A percentile compares a stretch with the other conserved stretches of the same genome.
phyloP scores from a whole-genome alignment of 2,888 invertebrate species.

The Beris morrisii region DNA sequence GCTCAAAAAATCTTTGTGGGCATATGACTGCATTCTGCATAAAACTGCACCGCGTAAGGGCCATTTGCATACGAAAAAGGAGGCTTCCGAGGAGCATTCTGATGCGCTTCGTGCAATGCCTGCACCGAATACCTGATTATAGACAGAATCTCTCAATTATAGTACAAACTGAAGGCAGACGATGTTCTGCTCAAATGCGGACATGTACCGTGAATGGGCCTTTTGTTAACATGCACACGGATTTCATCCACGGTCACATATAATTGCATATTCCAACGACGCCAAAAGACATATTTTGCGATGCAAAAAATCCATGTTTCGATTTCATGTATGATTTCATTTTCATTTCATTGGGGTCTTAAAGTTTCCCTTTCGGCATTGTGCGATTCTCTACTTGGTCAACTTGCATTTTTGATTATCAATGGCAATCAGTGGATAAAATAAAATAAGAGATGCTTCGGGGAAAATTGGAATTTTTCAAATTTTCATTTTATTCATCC shows the following conservation, averaged over 20 bases:
- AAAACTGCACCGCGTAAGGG: constrained; percentile 11
- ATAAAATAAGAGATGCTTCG: no score
- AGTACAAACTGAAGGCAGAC: constrained; percentile 15
- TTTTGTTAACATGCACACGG: constrained; percentile 18
- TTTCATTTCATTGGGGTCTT: constrained; percentile 19
- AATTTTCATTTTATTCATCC: no score
- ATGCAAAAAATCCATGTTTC: constrained; percentile 30
- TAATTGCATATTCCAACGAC: constrained; percentile 29
- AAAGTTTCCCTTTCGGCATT: no score
- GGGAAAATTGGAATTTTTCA: no score
- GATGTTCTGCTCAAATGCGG: constrained; percentile 12
- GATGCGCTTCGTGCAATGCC: background rate
- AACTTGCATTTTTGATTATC: no score
- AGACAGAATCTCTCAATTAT: constrained; percentile 21
- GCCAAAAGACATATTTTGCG: constrained; percentile 31
- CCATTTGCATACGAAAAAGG: constrained; percentile 27
- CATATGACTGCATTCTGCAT: constrained; percentile 19
- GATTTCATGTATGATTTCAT: constrained; percentile 28
- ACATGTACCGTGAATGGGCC: constrained; percentile 12
- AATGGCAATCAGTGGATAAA: no score
- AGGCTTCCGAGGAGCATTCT: constrained; percentile 3
- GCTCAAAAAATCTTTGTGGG: constrained; percentile 6
- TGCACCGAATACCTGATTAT: constrained; percentile 24
- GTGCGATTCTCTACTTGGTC: no score
- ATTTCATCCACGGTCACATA: constrained; percentile 26